Evolutionary conservation across 2,797 vertebrate genomes (phyloP).

Genomic region (Sorex maritimensis): DNA sequence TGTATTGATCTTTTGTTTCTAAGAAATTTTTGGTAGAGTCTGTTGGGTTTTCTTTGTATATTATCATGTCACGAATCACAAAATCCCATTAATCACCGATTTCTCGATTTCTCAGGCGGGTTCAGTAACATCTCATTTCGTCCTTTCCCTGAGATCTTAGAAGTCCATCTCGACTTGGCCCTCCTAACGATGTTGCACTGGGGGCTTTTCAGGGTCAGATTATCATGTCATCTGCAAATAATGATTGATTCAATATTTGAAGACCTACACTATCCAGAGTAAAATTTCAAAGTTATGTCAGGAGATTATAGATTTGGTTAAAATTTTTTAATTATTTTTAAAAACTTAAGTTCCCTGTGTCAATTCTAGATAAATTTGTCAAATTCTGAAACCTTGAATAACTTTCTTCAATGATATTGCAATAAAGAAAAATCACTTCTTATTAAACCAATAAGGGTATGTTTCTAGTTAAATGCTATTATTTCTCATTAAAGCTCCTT

Average conservation of each 20-base stretch:
- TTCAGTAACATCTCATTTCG: no score
- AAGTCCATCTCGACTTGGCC: no score
- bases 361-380: slow-evolving; percentile 54
- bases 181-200: no score
- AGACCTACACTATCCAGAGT: background rate
- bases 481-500: slow-evolving; percentile 50
- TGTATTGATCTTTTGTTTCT: no score
- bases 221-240: no score
- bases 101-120: no score
- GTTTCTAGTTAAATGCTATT: slow-evolving; percentile 69
- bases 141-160: no score
- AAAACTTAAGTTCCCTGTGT: background rate
- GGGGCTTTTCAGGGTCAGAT: no score
- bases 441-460: slow-evolving; percentile 65
- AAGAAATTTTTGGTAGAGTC: background rate
- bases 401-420: slow-evolving; percentile 63
- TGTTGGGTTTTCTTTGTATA: no score
- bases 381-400: slow-evolving; percentile 54
- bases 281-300: background rate
- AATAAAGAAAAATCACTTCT: slow-evolving; percentile 74
- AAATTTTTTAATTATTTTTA: background rate
- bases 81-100: no score
- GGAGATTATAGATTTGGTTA: background rate
- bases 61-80: no score
- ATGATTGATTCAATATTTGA: background rate